A percentile compares a stretch with the other conserved stretches of the same genome.
These are phyloP conservation scores for Isurus oxyrinchus DNA, from an alignment of 2,113 vertebrate species.

Conservation along the genomic window DNA sequence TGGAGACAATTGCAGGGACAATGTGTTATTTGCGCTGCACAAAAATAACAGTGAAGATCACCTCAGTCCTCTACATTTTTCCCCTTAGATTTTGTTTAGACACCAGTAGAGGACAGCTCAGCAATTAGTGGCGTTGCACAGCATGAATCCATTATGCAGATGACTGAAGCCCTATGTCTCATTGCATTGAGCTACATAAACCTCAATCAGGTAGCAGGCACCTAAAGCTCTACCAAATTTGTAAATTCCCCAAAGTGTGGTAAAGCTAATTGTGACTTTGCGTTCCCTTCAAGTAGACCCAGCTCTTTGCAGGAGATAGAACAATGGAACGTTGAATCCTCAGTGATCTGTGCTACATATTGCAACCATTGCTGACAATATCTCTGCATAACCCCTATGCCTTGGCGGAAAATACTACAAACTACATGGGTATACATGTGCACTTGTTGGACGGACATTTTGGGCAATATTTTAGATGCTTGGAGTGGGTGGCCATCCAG, in stretches of 20 bases:
- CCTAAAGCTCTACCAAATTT: background rate
- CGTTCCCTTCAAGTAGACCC: background rate
- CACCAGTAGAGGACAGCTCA: background rate
- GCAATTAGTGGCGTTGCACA: background rate
- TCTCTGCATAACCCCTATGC: background rate
- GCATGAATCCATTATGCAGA: background rate
- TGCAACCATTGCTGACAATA: background rate
- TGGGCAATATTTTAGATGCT: background rate
- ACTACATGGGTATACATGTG: background rate
- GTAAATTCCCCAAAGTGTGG: background rate
- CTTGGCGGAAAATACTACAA: background rate
- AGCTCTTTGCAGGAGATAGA: background rate
- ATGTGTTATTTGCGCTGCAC: background rate
- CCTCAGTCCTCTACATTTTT: background rate
- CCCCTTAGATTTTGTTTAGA: background rate
- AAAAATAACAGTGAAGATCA: background rate
- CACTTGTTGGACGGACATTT: background rate
- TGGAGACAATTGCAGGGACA: background rate
- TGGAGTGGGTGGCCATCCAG: background rate
- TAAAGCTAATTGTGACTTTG: background rate
- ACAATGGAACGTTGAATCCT: background rate
- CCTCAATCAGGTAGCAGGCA: background rate
- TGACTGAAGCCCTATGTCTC: background rate
- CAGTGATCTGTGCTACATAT: background rate
- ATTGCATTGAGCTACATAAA: background rate